Base-by-base conservation (phyloP, 2,113 vertebrate species). In the Parus major region DNA sequence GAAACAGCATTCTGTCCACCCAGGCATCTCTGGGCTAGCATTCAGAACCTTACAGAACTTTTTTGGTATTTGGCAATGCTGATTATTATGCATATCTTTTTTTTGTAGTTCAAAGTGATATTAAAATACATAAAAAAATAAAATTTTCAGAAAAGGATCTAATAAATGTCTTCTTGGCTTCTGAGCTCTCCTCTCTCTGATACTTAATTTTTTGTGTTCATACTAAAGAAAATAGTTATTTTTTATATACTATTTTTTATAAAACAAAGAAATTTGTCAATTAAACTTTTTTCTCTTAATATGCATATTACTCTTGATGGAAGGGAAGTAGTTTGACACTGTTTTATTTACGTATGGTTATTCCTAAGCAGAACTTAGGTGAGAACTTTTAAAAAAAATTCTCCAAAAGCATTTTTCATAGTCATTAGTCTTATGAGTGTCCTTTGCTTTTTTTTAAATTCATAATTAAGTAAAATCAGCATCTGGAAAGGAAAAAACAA, bases 261-360 rank as follows among this genome's bases (percentile, higher is more conserved):
- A 39, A 83, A 69, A 64, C 17, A 63, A 59, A 44, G 0, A 50
- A 35, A 29, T 23, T 35, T 22, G 22, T 56, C 35, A 46, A 10
- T 56, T 59, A 12, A 25, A 72, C 5, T 47, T 72, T 82, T 82
- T 79, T 11, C 33, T 79, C 15, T 20, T 78, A 56, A 15, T 22
- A 15, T 68, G 12, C 9, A 81, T 60, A 70, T 63, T 69, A 25
- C 4, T 49, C 21, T 31, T 29, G 10, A 7, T 0, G 0, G 2
- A 13, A 2, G 3, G 7, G 11, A 64, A 73, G 50, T 33, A 57
- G 16, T 47, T 91, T 80, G 27, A 4, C 29, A 19, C 33, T 59
- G 10, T 42, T 55, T n/a, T 46, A 47, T 70, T 81, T 39, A 24
- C 21, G 39, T 77, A 31, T 61, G 5, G 5, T 82, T 69, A 21